These are phyloP conservation scores for Diadegma fenestrale DNA, from an alignment of 2,888 invertebrate species.

Conservation along the genomic window DNA sequence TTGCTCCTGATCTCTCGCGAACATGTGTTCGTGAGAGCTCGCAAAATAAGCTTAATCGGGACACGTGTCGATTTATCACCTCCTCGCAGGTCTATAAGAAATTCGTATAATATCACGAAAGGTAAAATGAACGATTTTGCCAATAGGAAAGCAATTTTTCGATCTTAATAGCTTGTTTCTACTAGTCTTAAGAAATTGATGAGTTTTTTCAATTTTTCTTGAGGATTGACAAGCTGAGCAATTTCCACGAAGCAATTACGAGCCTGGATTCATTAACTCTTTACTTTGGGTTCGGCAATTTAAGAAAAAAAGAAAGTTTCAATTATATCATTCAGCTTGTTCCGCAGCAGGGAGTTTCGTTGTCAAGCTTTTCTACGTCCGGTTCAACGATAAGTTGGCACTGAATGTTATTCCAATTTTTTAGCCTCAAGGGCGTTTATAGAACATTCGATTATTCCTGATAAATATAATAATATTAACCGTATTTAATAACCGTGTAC, in stretches of 20 bases:
- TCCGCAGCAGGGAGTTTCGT: not conserved
- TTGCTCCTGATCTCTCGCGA: conserved; percentile 2
- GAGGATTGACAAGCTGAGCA: not conserved
- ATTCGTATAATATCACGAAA: not conserved
- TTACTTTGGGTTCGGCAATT: not conserved
- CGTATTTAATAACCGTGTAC: conserved; percentile 43
- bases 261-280: not conserved
- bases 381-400: not conserved
- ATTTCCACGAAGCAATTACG: not conserved
- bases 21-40: conserved; percentile 5
- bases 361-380: not conserved
- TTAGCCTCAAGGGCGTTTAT: not conserved
- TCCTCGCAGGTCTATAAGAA: not conserved
- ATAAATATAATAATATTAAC: conserved; percentile 38
- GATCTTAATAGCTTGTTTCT: not conserved
- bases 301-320: not conserved
- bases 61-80: conserved; percentile 44
- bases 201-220: not conserved
- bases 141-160: not conserved
- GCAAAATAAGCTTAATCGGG: conserved; percentile 31
- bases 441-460: conserved; percentile 19
- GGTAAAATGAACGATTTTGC: not conserved
- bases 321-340: not conserved
- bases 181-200: not conserved
- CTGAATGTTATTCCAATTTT: conserved; percentile 14